Percentiles rank a stretch among this genome's conserved stretches.
Conservation (phyloP, 2,113 vertebrate genomes). For the Aramus guarauna region DNA sequence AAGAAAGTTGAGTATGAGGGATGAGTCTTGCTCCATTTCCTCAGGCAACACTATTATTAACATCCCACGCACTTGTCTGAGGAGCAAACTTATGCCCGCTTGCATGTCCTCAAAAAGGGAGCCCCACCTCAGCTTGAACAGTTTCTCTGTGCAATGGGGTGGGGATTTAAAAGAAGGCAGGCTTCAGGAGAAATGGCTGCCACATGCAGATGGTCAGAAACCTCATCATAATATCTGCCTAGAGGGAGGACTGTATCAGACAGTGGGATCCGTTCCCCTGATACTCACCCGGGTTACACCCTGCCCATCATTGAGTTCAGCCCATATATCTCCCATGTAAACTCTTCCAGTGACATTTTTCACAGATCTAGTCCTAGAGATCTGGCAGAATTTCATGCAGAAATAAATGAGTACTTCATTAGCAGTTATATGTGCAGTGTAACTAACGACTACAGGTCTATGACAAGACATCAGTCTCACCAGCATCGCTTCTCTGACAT, state of each 20-base stretch:
- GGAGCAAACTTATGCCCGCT: background rate
- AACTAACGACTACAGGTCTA: background rate
- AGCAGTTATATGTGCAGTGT: background rate
- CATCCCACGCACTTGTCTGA: background rate
- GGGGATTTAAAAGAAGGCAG: background rate
- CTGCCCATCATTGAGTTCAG: background rate
- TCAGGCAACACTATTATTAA: background rate
- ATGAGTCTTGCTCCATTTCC: background rate
- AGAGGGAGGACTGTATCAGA: background rate
- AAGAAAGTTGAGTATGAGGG: background rate
- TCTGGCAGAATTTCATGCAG: background rate
- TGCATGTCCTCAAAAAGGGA: background rate
- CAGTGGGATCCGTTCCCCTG: background rate
- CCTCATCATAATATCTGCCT: background rate
- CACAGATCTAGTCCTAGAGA: background rate
- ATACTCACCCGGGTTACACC: background rate
- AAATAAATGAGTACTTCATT: background rate
- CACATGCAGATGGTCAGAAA: background rate
- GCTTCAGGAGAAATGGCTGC: background rate
- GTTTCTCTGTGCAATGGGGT: background rate
- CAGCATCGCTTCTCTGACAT: background rate
- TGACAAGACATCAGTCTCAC: background rate
- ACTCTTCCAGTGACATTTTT: background rate
- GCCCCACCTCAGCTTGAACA: background rate
- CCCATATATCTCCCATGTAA: background rate